Conservation (phyloP, 2,113 vertebrate species). For the Variabilichromis moorii region DNA sequence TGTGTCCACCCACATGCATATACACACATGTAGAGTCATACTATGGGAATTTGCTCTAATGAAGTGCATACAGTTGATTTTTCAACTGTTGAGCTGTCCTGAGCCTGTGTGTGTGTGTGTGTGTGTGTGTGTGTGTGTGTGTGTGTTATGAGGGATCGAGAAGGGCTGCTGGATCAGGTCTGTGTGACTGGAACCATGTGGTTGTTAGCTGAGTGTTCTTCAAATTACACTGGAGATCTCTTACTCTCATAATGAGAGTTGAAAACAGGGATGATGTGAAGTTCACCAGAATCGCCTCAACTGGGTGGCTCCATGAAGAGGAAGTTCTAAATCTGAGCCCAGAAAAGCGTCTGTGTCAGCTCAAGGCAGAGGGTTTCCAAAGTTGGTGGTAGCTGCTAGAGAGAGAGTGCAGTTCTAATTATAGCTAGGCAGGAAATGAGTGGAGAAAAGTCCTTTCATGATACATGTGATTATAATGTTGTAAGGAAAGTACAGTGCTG, state of each 20-base stretch:
- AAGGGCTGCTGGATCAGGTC: slow-evolving; percentile 14
- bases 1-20: background rate
- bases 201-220: slow-evolving; percentile 41
- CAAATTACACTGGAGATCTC: slow-evolving; percentile 10
- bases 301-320: background rate
- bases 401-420: slow-evolving; percentile 43
- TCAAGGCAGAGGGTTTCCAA: slow-evolving; percentile 22
- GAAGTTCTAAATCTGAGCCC: slow-evolving; percentile 28
- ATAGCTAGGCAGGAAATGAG: slow-evolving; percentile 57
- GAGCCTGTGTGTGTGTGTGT: slow-evolving; percentile 12
- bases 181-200: slow-evolving; percentile 45
- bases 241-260: slow-evolving; percentile 27
- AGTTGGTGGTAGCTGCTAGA: slow-evolving; percentile 17
- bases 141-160: slow-evolving; percentile 46
- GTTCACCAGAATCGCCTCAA: slow-evolving; percentile 27
- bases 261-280: background rate
- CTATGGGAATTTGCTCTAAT: slow-evolving; percentile 52
- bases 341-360: background rate
- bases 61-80: slow-evolving; percentile 51
- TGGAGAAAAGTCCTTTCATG: slow-evolving; percentile 41
- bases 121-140: slow-evolving; percentile 5
- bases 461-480: slow-evolving; percentile 48
- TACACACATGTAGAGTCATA: slow-evolving; percentile 4
- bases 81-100: slow-evolving; percentile 16
- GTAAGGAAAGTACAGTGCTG: slow-evolving; percentile 9